Evolutionary conservation across 2,113 vertebrate genomes (phyloP).

Genomic region (Motacilla alba): DNA sequence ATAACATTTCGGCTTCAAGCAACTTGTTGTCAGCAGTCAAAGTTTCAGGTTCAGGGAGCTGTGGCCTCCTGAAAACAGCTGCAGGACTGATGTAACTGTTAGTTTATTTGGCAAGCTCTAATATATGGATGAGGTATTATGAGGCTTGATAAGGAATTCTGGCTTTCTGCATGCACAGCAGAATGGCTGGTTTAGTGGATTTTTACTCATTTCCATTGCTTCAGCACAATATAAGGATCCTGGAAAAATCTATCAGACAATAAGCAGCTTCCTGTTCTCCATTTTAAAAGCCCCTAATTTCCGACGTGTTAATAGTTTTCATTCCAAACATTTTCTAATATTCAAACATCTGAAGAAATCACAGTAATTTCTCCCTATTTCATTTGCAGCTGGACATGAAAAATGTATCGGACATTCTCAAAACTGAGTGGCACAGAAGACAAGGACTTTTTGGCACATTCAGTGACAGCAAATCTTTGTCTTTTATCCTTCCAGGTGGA

Average conservation of each 20-base stretch:
- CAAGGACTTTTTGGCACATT: neutral
- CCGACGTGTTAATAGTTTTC: neutral
- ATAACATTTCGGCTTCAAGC: constrained; percentile 68
- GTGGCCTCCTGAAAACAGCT: constrained; percentile 69
- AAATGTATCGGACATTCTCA: neutral
- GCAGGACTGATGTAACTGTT: constrained; percentile 59
- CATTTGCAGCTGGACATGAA: neutral
- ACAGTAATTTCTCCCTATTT: neutral
- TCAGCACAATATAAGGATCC: neutral
- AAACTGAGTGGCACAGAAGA: neutral
- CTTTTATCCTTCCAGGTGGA: constrained; percentile 9
- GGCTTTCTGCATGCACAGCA: neutral
- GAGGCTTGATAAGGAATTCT: neutral
- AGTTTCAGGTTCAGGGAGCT: constrained; percentile 67
- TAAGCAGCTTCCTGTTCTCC: neutral
- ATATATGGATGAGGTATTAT: constrained; percentile 38
- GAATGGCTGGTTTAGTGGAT: constrained; percentile 9
- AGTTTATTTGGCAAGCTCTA: constrained; percentile 25
- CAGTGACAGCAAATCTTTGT: neutral
- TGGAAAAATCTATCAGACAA: neutral
- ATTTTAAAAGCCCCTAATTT: neutral
- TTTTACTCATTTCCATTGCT: constrained; percentile 1
- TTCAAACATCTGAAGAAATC: neutral
- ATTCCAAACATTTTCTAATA: neutral
- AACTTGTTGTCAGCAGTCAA: constrained; percentile 69